Percentiles rank a stretch among this genome's conserved stretches.
phyloP scores from a whole-genome alignment of 2,797 vertebrate genomes.

The Myotis myotis region DNA sequence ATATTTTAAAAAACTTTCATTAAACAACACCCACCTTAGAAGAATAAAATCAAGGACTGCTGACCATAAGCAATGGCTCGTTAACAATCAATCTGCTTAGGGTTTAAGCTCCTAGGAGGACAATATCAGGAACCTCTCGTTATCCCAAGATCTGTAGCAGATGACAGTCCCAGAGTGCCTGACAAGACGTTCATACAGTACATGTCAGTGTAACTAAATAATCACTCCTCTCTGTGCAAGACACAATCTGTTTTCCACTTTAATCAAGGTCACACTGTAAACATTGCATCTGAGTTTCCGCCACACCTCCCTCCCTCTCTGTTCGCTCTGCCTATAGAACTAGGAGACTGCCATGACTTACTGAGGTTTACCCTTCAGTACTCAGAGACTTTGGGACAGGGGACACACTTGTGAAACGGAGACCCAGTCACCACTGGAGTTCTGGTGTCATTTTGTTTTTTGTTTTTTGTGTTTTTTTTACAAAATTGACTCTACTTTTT shows the following conservation, averaged over 20 bases:
- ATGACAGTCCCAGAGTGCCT: not conserved
- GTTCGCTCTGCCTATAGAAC: not conserved
- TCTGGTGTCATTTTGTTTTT: not conserved
- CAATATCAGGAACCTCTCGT: not conserved
- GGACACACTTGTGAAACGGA: not conserved
- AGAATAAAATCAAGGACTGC: not conserved
- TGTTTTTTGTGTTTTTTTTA: not conserved
- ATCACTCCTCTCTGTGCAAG: not conserved
- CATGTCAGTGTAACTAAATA: not conserved
- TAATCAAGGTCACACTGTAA: not conserved
- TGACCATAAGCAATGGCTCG: not conserved
- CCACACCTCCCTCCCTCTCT: not conserved
- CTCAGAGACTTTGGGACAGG: not conserved
- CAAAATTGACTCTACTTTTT: not conserved
- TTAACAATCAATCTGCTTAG: constrained; percentile 7
- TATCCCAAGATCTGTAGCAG: not conserved
- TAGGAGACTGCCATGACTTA: accelerated
- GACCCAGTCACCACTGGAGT: not conserved
- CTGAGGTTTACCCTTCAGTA: not conserved
- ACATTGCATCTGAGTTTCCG: not conserved
- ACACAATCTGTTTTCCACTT: not conserved
- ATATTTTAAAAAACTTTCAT: not conserved
- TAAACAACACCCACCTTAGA: not conserved
- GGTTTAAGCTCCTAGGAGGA: not conserved
- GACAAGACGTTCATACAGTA: not conserved